Evolutionary conservation across 2,797 vertebrate species (phyloP).

Genomic region (Zalophus californianus): DNA sequence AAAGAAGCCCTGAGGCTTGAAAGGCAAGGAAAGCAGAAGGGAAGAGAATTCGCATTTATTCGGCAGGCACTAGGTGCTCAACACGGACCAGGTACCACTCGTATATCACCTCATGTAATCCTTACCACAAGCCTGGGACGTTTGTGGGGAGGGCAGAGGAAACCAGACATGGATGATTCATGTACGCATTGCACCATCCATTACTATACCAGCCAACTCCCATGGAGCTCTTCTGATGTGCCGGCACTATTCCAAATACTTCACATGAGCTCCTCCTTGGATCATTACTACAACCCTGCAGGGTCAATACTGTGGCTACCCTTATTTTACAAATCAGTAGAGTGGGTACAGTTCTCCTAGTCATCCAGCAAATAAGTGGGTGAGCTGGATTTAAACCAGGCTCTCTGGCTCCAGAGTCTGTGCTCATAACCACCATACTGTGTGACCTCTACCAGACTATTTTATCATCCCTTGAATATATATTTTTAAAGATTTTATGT

Average conservation of each 20-base stretch:
- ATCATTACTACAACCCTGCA: not conserved
- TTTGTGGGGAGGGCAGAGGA: not conserved
- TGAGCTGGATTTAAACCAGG: not conserved
- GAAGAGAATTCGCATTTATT: not conserved
- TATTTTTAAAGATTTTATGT: not conserved
- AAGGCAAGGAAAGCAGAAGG: not conserved
- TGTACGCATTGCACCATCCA: not conserved
- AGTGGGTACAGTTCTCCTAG: not conserved
- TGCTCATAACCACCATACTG: not conserved
- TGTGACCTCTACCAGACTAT: not conserved
- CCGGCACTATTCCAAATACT: not conserved
- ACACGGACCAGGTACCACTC: not conserved
- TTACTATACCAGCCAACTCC: not conserved
- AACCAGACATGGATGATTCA: not conserved
- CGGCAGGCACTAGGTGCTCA: not conserved
- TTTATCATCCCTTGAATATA: not conserved
- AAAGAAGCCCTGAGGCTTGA: not conserved
- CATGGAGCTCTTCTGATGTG: not conserved
- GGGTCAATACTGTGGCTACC: not conserved
- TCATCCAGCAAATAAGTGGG: not conserved
- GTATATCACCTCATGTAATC: not conserved
- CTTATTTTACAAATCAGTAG: not conserved
- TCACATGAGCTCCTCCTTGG: not conserved
- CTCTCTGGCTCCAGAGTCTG: not conserved
- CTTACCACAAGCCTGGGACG: not conserved